phyloP scores from a whole-genome alignment of 1,140 invertebrate genomes.

The Pollicipes pollicipes region DNA sequence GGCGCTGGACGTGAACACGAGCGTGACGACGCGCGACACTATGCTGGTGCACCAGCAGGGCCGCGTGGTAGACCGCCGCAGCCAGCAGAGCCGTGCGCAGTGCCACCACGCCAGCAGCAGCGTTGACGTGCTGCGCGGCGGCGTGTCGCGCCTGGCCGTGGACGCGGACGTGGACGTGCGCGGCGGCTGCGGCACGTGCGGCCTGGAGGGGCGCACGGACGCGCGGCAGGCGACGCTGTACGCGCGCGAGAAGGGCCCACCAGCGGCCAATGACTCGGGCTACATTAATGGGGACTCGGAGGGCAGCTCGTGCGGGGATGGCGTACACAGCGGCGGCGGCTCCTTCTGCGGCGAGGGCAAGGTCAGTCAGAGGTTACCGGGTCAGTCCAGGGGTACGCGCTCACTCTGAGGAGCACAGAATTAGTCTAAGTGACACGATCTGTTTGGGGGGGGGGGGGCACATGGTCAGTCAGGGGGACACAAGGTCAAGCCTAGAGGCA shows the following conservation, averaged over 20 bases:
- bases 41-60: conserved; percentile 49
- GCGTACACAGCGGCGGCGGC: not conserved
- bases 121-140: conserved; percentile 7
- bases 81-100: conserved; percentile 29
- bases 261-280: not conserved
- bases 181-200: conserved; percentile 4
- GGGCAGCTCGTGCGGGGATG: not conserved
- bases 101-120: conserved; percentile 10
- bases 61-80: conserved; percentile 47
- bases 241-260: not conserved
- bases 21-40: conserved; percentile 50
- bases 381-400: too few relatives aligned
- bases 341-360: not conserved
- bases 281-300: not conserved
- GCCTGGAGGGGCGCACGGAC: conserved; percentile 2
- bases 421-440: too few relatives aligned
- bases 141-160: conserved; percentile 6
- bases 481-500: too few relatives aligned
- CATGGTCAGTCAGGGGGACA: too few relatives aligned
- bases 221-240: not conserved
- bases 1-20: conserved; percentile 45
- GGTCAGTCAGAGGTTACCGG: not conserved
- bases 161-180: conserved; percentile 8
- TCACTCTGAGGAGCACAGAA: too few relatives aligned
- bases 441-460: too few relatives aligned